phyloP scores from a whole-genome alignment of 2,113 vertebrate genomes.

The Pholis gunnellus region DNA sequence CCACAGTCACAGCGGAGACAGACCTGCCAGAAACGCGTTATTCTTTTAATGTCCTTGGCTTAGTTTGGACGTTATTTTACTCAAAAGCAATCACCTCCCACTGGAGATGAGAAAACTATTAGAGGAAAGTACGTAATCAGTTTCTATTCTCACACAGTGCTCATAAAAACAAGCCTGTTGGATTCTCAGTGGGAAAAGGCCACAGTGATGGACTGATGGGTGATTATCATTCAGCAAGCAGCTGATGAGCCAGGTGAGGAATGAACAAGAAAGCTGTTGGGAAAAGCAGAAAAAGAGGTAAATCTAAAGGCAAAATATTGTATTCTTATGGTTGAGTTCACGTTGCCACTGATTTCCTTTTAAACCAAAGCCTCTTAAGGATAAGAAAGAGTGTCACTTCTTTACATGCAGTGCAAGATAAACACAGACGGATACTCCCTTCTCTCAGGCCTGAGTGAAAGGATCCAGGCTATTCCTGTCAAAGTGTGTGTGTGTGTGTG shows the following conservation, averaged over 20 bases:
- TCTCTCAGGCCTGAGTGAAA: neutral
- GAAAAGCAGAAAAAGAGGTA: neutral
- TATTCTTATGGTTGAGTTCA: neutral
- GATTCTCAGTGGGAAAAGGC: neutral
- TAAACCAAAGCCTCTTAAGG: neutral
- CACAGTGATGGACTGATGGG: conserved; percentile 22
- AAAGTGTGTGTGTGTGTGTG: neutral
- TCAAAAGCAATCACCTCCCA: conserved; percentile 7
- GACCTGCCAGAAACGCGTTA: conserved; percentile 10
- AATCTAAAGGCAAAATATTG: neutral
- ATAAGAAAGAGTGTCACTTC: neutral
- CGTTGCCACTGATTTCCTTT: neutral
- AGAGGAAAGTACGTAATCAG: neutral
- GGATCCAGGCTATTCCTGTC: conserved; percentile 16
- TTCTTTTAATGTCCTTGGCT: neutral
- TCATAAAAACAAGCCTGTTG: neutral
- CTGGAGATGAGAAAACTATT: neutral
- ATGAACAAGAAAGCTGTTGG: neutral
- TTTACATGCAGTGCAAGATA: neutral
- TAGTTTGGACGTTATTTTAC: neutral
- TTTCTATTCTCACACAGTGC: neutral
- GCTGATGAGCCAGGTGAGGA: conserved; percentile 21
- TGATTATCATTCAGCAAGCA: conserved; percentile 37
- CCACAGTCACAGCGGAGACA: conserved; percentile 2
- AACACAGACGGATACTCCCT: conserved; percentile 1